phyloP scores from a whole-genome alignment of 2,797 vertebrate species.

The Melanotaenia maccullochi region DNA sequence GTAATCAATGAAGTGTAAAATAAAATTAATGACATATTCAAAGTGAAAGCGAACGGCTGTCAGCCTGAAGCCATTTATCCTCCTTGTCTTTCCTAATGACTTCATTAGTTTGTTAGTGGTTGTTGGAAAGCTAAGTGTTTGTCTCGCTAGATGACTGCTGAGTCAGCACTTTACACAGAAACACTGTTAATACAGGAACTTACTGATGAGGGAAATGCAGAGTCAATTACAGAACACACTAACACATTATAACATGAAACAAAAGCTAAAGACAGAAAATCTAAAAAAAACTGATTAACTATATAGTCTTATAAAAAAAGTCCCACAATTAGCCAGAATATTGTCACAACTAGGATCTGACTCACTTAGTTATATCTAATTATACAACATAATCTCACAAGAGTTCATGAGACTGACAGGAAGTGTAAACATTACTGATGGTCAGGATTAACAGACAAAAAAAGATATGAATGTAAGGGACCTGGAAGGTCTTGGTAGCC shows the following conservation, averaged over 20 bases:
- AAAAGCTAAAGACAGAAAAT: background rate
- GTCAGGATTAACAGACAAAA: no score
- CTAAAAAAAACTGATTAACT: background rate
- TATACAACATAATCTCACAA: no score
- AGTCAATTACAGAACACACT: background rate
- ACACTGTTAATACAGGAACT: background rate
- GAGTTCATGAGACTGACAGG: no score
- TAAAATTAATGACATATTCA: constrained; percentile 3
- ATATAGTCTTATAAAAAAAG: background rate
- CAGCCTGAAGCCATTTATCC: constrained; percentile 14
- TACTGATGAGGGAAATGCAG: background rate
- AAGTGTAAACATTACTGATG: no score
- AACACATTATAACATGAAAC: background rate
- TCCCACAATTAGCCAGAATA: no score
- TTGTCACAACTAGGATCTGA: no score
- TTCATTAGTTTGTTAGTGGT: constrained; percentile 39
- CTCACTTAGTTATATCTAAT: no score
- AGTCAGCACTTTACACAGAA: constrained; percentile 18
- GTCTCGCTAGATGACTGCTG: constrained; percentile 29
- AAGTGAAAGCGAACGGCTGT: constrained; percentile 6
- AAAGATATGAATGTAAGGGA: no score
- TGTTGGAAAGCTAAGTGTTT: constrained; percentile 32
- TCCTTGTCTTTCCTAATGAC: constrained; percentile 33
- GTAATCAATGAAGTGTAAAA: constrained; percentile 15
- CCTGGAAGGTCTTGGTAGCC: no score